Conservation (phyloP, 2,888 invertebrate genomes). For the Leptarthrus brevirostris region DNA sequence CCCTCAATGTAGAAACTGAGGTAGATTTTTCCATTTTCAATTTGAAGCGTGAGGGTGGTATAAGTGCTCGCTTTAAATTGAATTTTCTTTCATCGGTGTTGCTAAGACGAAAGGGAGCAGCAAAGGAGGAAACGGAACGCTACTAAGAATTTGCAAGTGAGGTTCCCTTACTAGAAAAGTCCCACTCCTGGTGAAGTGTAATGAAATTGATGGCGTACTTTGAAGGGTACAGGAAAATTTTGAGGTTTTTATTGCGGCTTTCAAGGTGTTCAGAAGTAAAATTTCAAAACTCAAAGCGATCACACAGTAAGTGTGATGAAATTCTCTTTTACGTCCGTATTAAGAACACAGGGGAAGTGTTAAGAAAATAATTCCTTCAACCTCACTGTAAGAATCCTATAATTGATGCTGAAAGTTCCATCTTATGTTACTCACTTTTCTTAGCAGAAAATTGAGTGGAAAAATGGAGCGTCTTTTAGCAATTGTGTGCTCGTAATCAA, state of each 20-base stretch:
- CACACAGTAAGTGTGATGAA: constrained; percentile 21
- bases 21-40: constrained; percentile 42
- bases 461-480: not conserved
- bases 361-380: constrained; percentile 36
- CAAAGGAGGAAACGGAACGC: not conserved
- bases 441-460: constrained; percentile 25
- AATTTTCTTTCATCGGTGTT: constrained; percentile 52
- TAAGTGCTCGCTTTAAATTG: constrained; percentile 54
- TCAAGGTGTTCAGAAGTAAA: constrained; percentile 48
- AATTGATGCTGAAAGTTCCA: constrained; percentile 36
- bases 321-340: constrained; percentile 19
- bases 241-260: constrained; percentile 48
- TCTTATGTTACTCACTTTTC: not conserved
- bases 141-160: constrained; percentile 25
- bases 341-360: constrained; percentile 34
- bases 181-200: constrained; percentile 9
- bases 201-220: constrained; percentile 35
- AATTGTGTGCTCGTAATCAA: not conserved
- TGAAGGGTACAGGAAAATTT: constrained; percentile 25
- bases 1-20: constrained; percentile 30
- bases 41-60: constrained; percentile 46
- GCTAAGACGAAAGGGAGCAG: not conserved
- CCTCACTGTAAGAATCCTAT: constrained; percentile 4
- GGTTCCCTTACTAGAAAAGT: constrained; percentile 6
- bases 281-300: constrained; percentile 29